Evolutionary conservation across 2,113 vertebrate species (phyloP), one percentile per base, ranked within the genome.

Genomic region (Daphoenositta chrysoptera): DNA sequence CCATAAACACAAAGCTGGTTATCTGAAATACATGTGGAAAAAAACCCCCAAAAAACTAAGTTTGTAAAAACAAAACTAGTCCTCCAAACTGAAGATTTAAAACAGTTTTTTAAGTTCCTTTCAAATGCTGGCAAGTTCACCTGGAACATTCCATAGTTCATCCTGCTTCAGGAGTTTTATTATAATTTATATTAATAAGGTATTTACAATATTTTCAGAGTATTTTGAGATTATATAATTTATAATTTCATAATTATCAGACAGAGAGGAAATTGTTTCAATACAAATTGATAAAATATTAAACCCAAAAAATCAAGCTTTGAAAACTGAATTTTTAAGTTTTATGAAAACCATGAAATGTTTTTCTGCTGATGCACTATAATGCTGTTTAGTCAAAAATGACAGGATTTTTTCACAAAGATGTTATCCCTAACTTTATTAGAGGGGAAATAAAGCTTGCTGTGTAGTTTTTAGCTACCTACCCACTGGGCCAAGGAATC

Each of bases 31-130:
- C 7, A 40, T 30, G 40, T 22, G 6, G 3, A 11, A 40, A 58
- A 78, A 40, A 35, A 4, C 0, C 4, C 2, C 44, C 1, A 18
- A 35, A 42, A 13, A 16, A 3, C 0, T 30, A 30, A 31, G 22
- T 65, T n/a, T 3, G 1, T 42, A 37, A 58, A 83, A 86, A 42
- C 4, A 53, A 86, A 71, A 35, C 5, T 18, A 33, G 2, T 6
- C 23, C 10, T 69, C 15, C 19, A 83, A 71, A 79, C 3, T 11
- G 26, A 56, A 77, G 7, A 58, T 21, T 85, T 87, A 20, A 94
- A 93, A 37, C 2, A 71, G 2, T 7, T 51, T 92, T 88, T 68
- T 10, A 75, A 60, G 27, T 40, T 68, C 14, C 28, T 91, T 63
- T 50, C 8, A 7, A 83, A 58, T 57, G 23, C 11, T 80, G 50